These are phyloP conservation scores for Penaeus vannamei DNA, from an alignment of 1,140 invertebrate genomes.

Conservation along the genomic window DNA sequence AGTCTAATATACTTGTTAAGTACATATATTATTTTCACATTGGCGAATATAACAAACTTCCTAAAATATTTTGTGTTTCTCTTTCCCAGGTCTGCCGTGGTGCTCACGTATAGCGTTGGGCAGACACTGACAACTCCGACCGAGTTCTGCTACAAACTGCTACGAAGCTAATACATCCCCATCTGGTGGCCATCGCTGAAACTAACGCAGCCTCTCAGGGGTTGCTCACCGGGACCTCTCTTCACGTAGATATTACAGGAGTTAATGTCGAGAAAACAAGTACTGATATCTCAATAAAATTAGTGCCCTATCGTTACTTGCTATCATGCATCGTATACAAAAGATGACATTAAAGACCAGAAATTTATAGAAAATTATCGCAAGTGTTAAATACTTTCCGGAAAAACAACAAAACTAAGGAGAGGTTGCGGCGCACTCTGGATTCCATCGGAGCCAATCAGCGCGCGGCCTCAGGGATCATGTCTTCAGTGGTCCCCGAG, in stretches of 20 bases:
- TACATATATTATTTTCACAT: too few species aligned
- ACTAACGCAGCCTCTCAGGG: slow-evolving; percentile 41
- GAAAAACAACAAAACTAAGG: slow-evolving; percentile 27
- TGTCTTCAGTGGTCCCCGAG: slow-evolving; percentile 63
- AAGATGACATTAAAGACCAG: not conserved
- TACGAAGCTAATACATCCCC: slow-evolving; percentile 34
- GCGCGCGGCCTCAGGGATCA: slow-evolving; percentile 44
- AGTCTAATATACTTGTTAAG: too few species aligned
- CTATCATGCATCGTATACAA: not conserved
- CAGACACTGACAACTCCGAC: not conserved
- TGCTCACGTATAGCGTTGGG: not conserved
- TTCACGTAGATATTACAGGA: not conserved
- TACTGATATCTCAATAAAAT: too few species aligned
- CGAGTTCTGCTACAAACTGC: not conserved
- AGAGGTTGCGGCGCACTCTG: slow-evolving; percentile 5
- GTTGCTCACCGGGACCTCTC: not conserved
- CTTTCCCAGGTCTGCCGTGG: not conserved
- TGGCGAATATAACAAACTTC: too few species aligned
- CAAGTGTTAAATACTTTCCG: slow-evolving; percentile 11
- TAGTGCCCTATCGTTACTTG: too few species aligned
- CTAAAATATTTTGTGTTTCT: not conserved
- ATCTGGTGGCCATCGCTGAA: slow-evolving; percentile 47
- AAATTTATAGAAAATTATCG: not conserved
- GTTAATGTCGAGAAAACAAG: slow-evolving; percentile 8
- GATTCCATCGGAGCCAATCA: slow-evolving; percentile 58